phyloP scores from a whole-genome alignment of 2,888 invertebrate genomes.

The Pelosia muscerda region DNA sequence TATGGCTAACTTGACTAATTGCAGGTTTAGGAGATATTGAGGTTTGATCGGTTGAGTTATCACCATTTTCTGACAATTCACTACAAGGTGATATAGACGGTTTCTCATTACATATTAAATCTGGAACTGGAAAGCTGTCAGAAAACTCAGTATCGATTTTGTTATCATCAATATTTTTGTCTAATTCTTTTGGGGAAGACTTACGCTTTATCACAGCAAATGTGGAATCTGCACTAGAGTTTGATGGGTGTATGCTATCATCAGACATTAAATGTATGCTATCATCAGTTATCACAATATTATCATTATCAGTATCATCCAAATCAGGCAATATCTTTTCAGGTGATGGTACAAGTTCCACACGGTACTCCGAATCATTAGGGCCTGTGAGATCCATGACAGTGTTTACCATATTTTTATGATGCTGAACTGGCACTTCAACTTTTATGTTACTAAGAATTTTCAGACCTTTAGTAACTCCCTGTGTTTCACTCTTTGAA shows the following conservation, averaged over 20 bases:
- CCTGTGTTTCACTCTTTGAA: slow-evolving; percentile 62
- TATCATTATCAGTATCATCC: slow-evolving; percentile 59
- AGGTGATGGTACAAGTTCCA: slow-evolving; percentile 62
- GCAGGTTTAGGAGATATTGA: slow-evolving; percentile 66
- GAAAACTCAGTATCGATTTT: slow-evolving; percentile 78
- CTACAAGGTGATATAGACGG: slow-evolving; percentile 84
- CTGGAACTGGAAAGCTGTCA: slow-evolving; percentile 81
- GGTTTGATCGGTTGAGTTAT: slow-evolving; percentile 73
- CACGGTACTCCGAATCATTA: slow-evolving; percentile 69
- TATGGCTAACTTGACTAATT: slow-evolving; percentile 51
- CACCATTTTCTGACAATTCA: slow-evolving; percentile 80
- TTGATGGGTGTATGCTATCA: slow-evolving; percentile 65
- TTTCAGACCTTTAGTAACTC: slow-evolving; percentile 77
- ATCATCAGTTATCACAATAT: no score
- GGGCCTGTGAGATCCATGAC: slow-evolving; percentile 80
- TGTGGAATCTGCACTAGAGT: slow-evolving; percentile 67
- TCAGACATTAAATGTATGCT: slow-evolving; percentile 55
- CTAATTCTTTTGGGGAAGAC: slow-evolving; percentile 68
- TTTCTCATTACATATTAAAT: slow-evolving; percentile 84
- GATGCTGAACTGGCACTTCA: slow-evolving; percentile 83
- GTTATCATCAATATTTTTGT: slow-evolving; percentile 66
- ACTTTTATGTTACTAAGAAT: slow-evolving; percentile 85
- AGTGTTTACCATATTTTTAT: slow-evolving; percentile 80
- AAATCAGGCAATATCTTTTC: slow-evolving; percentile 80
- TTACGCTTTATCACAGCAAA: slow-evolving; percentile 83